A percentile compares a stretch with the other conserved stretches of the same genome.
phyloP scores from a whole-genome alignment of 2,113 vertebrate genomes.

The Sapayoa aenigma region DNA sequence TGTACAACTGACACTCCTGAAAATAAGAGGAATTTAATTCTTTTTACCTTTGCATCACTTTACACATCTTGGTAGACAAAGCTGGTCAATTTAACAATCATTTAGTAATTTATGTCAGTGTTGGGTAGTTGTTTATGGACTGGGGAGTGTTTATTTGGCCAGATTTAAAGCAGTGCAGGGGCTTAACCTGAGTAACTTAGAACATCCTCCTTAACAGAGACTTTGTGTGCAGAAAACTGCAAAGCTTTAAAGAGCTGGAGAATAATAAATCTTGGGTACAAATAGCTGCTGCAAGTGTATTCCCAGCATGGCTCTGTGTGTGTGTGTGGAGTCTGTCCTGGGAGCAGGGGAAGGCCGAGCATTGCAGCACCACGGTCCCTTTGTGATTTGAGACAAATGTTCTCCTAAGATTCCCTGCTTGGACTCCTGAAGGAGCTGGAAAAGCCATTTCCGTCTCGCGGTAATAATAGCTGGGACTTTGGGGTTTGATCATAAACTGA shows the following conservation, averaged over 20 bases:
- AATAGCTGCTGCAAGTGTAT: not conserved
- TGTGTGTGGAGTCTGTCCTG: not conserved
- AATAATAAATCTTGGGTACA: not conserved
- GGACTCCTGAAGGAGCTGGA: constrained; percentile 50
- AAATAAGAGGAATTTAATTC: not conserved
- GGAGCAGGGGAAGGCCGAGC: not conserved
- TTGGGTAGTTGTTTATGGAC: not conserved
- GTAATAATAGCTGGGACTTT: constrained; percentile 43
- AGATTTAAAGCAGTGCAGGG: not conserved
- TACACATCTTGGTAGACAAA: not conserved
- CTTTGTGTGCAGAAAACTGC: not conserved
- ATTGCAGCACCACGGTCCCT: not conserved
- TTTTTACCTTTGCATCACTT: not conserved
- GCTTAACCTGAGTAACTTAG: not conserved
- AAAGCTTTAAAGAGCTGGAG: not conserved
- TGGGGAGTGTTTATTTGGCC: not conserved
- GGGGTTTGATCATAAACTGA: constrained; percentile 25
- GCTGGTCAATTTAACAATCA: not conserved
- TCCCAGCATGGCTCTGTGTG: not conserved
- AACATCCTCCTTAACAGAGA: not conserved
- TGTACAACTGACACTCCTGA: not conserved
- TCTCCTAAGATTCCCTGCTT: constrained; percentile 1
- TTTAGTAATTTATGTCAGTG: not conserved
- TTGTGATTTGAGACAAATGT: not conserved
- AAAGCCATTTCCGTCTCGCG: constrained; percentile 14